Evolutionary conservation across 2,797 vertebrate species (phyloP), one percentile per base, ranked within the genome.

Genomic region (Eurystomus glaucurus): DNA sequence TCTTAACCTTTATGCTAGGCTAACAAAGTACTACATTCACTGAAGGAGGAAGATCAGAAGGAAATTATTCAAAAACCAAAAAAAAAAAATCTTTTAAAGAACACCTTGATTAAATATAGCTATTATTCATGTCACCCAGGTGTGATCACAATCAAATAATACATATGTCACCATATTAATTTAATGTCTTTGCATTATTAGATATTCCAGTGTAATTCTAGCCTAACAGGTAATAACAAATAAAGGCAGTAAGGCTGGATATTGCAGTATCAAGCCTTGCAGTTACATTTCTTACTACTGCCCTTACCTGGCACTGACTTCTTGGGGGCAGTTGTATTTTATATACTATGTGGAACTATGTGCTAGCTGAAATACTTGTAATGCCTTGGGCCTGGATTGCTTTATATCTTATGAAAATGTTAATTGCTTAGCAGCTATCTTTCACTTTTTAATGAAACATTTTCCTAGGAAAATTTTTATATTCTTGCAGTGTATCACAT

Each of bases 391-490:
- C 29, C 46, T 86, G 69, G 26, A 70, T 55, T 88, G 51, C 41
- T 90, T 82, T 91, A n/a, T 91, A 90, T 88, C 39, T 86, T 90
- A 71, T 66, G 70, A 95, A 96, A 97, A 93, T 72, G 58, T 86
- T 88, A 91, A 80, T 85, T 96, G 48, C 46, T 64, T 93, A 43
- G 45, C 64, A 91, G 62, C 20, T 64, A 62, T 71, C 68, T 78
- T 72, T 65, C 23, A 46, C 46, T 92, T 90, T 85, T 84, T 71
- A 88, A 90, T 86, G 78, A 74, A 85, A 76, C 1, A 54, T 55
- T 78, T 88, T 94, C 31, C 10, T 74, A 50, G 14, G 39, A 76
- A 93, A 33, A 15, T 4, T 70, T 84, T 79, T 43, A 43, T 43
- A 43, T 70, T 83, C 20, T 54, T 52, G 35, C 19, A 70, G 8